Conservation (phyloP, 2,797 vertebrate genomes). For the Microcaecilia unicolor region DNA sequence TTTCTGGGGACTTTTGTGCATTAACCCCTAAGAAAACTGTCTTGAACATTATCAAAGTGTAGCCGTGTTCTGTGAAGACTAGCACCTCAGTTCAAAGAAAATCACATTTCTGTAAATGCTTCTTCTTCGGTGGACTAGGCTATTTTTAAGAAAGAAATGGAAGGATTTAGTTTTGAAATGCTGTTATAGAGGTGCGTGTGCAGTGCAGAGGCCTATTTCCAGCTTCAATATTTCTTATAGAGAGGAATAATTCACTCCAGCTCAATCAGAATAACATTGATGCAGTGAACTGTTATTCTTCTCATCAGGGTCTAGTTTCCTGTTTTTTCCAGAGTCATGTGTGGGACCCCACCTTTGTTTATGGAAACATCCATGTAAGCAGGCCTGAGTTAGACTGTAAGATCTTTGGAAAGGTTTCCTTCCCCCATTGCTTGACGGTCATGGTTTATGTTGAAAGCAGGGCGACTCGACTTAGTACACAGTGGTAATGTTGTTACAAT, state of each 20-base stretch:
- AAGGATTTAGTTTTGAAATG: slow-evolving; percentile 43
- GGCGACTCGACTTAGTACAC: background rate
- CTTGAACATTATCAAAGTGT: slow-evolving; percentile 10
- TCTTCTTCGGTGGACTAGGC: slow-evolving; percentile 19
- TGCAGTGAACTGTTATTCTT: slow-evolving; percentile 36
- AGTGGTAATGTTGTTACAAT: slow-evolving; percentile 4
- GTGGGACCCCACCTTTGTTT: slow-evolving; percentile 19
- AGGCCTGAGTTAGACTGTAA: slow-evolving; percentile 12
- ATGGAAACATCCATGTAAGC: slow-evolving; percentile 5
- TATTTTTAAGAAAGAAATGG: slow-evolving; percentile 15
- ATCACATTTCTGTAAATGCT: slow-evolving; percentile 17
- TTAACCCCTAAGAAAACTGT: slow-evolving; percentile 4
- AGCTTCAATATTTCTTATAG: slow-evolving; percentile 36
- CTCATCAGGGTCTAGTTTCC: slow-evolving; percentile 29
- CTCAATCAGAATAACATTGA: slow-evolving; percentile 46
- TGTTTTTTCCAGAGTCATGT: slow-evolving; percentile 33
- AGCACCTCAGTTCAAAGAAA: slow-evolving; percentile 15
- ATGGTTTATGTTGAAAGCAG: slow-evolving; percentile 2
- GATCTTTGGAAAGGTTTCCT: slow-evolving; percentile 8
- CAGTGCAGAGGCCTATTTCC: slow-evolving; percentile 36
- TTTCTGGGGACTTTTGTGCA: too few relatives aligned
- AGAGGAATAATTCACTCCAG: slow-evolving; percentile 43
- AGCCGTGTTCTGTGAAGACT: slow-evolving; percentile 22
- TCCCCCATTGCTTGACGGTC: slow-evolving; percentile 2
- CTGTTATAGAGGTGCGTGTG: slow-evolving; percentile 26